Base-by-base conservation (phyloP, 2,888 invertebrate species). In the Chloroclystis v-ata region DNA sequence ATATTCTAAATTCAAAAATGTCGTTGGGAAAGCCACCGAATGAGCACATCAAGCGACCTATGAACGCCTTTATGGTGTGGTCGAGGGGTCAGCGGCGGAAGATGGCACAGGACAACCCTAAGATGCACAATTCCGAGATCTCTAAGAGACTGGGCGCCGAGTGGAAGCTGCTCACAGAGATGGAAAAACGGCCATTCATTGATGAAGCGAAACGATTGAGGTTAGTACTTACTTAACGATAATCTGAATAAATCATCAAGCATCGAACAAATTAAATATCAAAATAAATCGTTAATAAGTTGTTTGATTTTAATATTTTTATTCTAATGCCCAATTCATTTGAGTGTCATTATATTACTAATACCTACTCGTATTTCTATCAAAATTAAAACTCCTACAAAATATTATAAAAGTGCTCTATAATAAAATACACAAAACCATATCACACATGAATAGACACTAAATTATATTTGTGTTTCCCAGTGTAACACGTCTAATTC, bases 41-140 rank as follows among this genome's bases (percentile, higher is more conserved):
- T 60, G 93, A 94, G 75, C 96, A 97, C 76, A 96, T 98, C 63
- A 98, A 98, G 78, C 89, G 97, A 59, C 97, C 97, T 1, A 97
- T 97, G 97, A 97, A 97, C 77, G 96, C 96, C 2, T 96, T 97
- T 78, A 96, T 97, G 96, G 96, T 97, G 56, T 97, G 96, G 96
- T 95, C 95, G 1, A 84, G 96, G 25, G 95, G 95, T 4, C 96
- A 96, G 76, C 79, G 96, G 49, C 86, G 96, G 59, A 96, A 96
- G 84, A 97, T 97, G 94, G 96, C 96, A 0, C 96, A 96, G 72
- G 96, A 97, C 65, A 96, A 96, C 75, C 96, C 96, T 0, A 96
- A 96, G 81, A 96, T 96, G 96, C 96, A 96, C 85, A 96, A 96
- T 74, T 95, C 95, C 0, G 96, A 96, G 80, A 96, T 96, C 60